These are phyloP conservation scores for Podabrus alpinus DNA, from an alignment of 2,888 invertebrate species.

Conservation along the genomic window DNA sequence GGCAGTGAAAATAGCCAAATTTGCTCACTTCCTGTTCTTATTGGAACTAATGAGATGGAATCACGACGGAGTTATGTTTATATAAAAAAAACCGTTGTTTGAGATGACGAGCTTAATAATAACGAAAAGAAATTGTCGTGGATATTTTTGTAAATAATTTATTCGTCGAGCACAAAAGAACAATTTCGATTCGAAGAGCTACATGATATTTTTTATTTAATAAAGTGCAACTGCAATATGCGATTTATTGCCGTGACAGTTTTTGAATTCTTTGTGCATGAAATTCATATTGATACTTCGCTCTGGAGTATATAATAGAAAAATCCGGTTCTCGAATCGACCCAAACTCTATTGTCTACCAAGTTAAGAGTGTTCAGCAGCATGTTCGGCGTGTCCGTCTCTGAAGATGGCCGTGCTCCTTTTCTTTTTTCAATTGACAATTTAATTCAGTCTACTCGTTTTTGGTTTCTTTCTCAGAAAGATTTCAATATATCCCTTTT, in stretches of 20 bases:
- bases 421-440: slow-evolving; percentile 50
- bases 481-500: slow-evolving; percentile 44
- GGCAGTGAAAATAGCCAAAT: too few species aligned
- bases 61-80: too few species aligned
- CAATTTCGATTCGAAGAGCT: slow-evolving; percentile 7
- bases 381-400: slow-evolving; percentile 23
- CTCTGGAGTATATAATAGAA: slow-evolving; percentile 17
- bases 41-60: too few species aligned
- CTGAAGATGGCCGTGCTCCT: slow-evolving; percentile 25
- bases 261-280: slow-evolving; percentile 21
- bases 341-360: slow-evolving; percentile 22
- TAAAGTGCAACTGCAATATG: slow-evolving; percentile 18
- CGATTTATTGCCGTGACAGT: slow-evolving; percentile 24
- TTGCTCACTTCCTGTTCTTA: too few species aligned
- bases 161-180: slow-evolving; percentile 3
- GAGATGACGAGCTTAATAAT: too few species aligned
- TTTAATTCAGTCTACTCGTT: slow-evolving; percentile 49
- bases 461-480: slow-evolving; percentile 47
- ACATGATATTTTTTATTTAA: slow-evolving; percentile 15
- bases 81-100: too few species aligned
- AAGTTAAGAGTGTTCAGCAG: slow-evolving; percentile 22
- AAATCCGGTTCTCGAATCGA: slow-evolving; percentile 22
- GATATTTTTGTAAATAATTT: background rate
- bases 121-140: background rate
- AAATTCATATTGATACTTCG: slow-evolving; percentile 25